A percentile compares a stretch with the other conserved stretches of the same genome.
Evolutionary conservation across 2,888 invertebrate genomes (phyloP).

Genomic region (Xanthia icteritia): DNA sequence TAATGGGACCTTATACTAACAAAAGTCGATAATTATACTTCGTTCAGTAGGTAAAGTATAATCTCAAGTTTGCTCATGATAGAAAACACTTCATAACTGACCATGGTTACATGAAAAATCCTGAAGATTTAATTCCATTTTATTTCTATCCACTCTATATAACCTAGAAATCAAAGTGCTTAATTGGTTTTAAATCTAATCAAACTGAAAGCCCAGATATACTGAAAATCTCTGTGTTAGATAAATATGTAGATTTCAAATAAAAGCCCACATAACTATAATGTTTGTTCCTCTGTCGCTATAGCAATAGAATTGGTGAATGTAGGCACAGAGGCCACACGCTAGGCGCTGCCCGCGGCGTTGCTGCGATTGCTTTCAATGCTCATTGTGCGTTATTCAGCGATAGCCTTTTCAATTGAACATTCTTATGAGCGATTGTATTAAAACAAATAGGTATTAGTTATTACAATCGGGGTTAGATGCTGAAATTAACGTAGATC

Average conservation of each 20-base stretch:
- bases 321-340: constrained; percentile 70
- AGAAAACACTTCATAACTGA: not conserved
- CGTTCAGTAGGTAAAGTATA: not conserved
- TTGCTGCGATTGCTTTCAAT: constrained; percentile 74
- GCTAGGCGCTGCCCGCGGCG: constrained; percentile 77
- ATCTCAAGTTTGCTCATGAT: not conserved
- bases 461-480: constrained; percentile 61
- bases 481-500: constrained; percentile 33
- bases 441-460: constrained; percentile 70
- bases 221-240: not conserved
- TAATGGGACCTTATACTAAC: no score
- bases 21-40: not conserved
- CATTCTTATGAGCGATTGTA: constrained; percentile 72
- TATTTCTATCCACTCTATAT: not conserved
- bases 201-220: not conserved
- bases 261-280: constrained; percentile 3
- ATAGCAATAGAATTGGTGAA: constrained; percentile 61
- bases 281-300: constrained; percentile 55
- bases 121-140: not conserved
- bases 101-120: not conserved
- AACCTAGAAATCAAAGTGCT: not conserved
- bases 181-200: not conserved
- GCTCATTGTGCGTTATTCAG: constrained; percentile 82
- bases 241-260: not conserved
- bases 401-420: constrained; percentile 83